These are phyloP conservation scores for Adrianichthys oophorus DNA, from an alignment of 2,797 vertebrate genomes.

Conservation along the genomic window DNA sequence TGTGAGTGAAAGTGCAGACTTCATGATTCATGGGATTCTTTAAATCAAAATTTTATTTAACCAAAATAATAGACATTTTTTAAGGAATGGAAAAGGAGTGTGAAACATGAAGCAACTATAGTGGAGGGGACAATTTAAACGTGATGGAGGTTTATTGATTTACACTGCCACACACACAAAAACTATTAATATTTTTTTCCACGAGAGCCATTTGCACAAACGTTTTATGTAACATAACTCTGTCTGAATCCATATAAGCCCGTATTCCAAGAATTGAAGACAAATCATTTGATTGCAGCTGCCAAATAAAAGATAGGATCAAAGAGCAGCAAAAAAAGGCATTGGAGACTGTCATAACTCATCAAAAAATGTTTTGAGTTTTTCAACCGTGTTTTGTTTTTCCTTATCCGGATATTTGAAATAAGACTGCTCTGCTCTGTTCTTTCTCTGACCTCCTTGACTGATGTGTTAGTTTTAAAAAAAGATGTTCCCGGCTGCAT, in stretches of 20 bases:
- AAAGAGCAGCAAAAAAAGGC: conserved; percentile 16
- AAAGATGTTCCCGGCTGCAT: conserved; percentile 3
- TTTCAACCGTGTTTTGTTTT: too few relatives aligned
- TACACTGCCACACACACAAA: conserved; percentile 40
- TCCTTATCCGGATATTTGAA: not conserved
- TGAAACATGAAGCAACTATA: conserved; percentile 2
- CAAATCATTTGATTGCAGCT: conserved; percentile 38
- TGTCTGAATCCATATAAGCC: conserved; percentile 47
- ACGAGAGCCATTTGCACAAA: conserved; percentile 33
- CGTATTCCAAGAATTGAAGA: conserved; percentile 15
- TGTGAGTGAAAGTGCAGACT: too few relatives aligned
- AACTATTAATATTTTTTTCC: conserved; percentile 48
- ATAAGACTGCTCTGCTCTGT: conserved; percentile 9
- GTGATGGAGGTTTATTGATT: conserved; percentile 51
- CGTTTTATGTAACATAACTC: conserved; percentile 33
- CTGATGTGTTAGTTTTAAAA: conserved; percentile 15
- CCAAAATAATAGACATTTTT: conserved; percentile 17
- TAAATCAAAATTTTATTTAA: not conserved
- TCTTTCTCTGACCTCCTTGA: conserved; percentile 12
- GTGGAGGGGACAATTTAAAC: conserved; percentile 15
- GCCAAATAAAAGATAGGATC: conserved; percentile 13
- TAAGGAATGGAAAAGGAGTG: too few relatives aligned
- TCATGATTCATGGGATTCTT: not conserved
- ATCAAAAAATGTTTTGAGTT: too few relatives aligned
- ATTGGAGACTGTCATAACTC: too few relatives aligned